Percentiles rank a stretch among this genome's conserved stretches.
Conservation (phyloP, 30 jellyfish, hydroid and myxozoan genomes). For the Pelagia noctiluca region DNA sequence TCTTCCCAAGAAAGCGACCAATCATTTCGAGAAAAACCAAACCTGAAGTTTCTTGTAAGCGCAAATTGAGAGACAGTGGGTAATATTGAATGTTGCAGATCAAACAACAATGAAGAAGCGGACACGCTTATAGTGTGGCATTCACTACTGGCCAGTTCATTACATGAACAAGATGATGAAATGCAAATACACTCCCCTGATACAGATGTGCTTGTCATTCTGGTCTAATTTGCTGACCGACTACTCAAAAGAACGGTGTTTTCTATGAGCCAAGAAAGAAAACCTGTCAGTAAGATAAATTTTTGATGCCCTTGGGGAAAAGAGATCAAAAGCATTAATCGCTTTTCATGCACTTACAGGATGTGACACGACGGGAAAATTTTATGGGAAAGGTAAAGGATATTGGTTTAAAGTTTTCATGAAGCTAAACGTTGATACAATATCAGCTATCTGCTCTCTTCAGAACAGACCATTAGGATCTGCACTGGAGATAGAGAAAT, state of each 20-base stretch:
- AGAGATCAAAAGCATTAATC: constrained; percentile 42
- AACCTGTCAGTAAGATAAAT: constrained; percentile 1
- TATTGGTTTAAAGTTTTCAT: constrained; percentile 18
- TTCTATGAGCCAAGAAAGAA: constrained; percentile 22
- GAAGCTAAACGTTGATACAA: constrained; percentile 19
- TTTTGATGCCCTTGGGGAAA: constrained; percentile 33
- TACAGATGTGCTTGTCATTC: constrained; percentile 48
- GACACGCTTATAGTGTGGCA: constrained; percentile 64
- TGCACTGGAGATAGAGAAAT: constrained; percentile 32
- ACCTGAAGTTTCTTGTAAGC: constrained; percentile 61
- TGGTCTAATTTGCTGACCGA: constrained; percentile 29
- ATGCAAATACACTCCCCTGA: constrained; percentile 57
- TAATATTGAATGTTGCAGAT: constrained; percentile 47
- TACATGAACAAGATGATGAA: constrained; percentile 44
- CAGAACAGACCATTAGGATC: constrained; percentile 41
- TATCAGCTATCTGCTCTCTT: constrained; percentile 36
- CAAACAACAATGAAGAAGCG: constrained; percentile 62
- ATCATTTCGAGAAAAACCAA: constrained; percentile 48
- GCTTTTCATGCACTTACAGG: constrained; percentile 61
- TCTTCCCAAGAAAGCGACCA: constrained; percentile 53
- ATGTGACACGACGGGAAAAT: constrained; percentile 44
- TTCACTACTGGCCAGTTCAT: constrained; percentile 50
- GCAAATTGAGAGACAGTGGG: constrained; percentile 62
- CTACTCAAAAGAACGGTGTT: constrained; percentile 26
- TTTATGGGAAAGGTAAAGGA: constrained; percentile 48